phyloP scores from a whole-genome alignment of 2,113 vertebrate species.

The Nesoenas mayeri region DNA sequence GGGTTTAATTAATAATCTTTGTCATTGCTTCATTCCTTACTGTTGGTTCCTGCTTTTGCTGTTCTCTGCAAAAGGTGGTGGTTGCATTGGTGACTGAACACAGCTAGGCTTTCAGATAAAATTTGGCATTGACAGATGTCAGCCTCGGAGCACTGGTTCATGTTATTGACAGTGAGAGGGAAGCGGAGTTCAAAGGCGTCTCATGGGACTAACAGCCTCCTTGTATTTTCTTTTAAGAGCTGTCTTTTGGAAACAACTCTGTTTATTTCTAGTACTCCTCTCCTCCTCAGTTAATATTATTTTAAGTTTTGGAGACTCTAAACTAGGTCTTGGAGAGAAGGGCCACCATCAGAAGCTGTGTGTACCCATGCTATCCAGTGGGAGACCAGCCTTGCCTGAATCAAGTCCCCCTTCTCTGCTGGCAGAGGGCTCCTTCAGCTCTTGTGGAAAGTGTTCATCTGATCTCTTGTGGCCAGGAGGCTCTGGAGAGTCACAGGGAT shows the following conservation, averaged over 20 bases:
- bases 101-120: slow-evolving; percentile 1
- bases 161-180: not conserved
- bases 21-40: not conserved
- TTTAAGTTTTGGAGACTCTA: not conserved
- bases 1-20: not conserved
- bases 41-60: not conserved
- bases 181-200: not conserved
- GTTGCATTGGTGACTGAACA: not conserved
- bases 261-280: not conserved
- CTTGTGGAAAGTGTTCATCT: not conserved
- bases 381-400: not conserved
- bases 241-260: not conserved
- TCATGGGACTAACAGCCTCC: not conserved
- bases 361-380: not conserved
- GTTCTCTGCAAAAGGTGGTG: not conserved
- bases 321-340: not conserved
- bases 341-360: not conserved
- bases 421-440: not conserved
- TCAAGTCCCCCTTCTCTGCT: not conserved
- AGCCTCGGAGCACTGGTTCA: not conserved
- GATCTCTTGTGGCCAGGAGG: not conserved
- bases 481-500: not conserved
- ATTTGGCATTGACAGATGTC: slow-evolving; percentile 32
- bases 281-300: not conserved
- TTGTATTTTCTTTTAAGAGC: not conserved